Conservation (phyloP, 2,113 vertebrate species). For the Catharus fuscescens region DNA sequence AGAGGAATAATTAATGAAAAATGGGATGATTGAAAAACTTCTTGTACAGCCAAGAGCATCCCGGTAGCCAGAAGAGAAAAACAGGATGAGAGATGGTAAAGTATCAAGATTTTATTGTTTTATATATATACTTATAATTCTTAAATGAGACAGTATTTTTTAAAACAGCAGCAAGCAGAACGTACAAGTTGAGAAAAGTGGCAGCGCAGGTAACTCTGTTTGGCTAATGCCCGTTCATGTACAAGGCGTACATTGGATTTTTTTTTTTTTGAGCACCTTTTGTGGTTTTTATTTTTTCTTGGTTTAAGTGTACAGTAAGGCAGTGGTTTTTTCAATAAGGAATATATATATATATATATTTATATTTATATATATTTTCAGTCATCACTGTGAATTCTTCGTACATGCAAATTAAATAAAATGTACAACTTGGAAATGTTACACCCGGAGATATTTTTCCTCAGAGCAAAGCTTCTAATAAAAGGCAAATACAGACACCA, state of each 20-base stretch:
- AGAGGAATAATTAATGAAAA: neutral
- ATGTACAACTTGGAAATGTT: constrained; percentile 79
- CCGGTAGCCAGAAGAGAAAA: neutral
- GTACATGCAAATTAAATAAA: constrained; percentile 80
- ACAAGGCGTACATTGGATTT: constrained; percentile 71
- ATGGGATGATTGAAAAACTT: neutral
- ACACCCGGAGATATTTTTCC: constrained; percentile 44
- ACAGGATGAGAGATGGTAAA: constrained; percentile 37
- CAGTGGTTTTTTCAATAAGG: constrained; percentile 80
- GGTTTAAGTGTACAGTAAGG: constrained; percentile 85
- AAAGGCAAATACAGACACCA: constrained; percentile 61
- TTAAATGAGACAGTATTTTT: constrained; percentile 67
- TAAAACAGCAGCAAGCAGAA: constrained; percentile 78
- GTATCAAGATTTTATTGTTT: constrained; percentile 79
- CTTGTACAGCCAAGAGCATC: neutral
- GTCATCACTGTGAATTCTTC: constrained; percentile 66
- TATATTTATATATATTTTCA: constrained; percentile 62
- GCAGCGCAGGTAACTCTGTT: constrained; percentile 77
- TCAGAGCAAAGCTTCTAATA: constrained; percentile 68
- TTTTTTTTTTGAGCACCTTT: constrained; percentile 70
- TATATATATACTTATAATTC: constrained; percentile 58
- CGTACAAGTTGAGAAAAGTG: constrained; percentile 73
- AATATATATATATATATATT: constrained; percentile 78
- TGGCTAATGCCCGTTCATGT: constrained; percentile 88
- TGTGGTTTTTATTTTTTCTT: constrained; percentile 64